Percentiles rank a stretch among this genome's conserved stretches.
These are phyloP conservation scores for Hemibagrus guttatus DNA, from an alignment of 2,797 vertebrate species.

Conservation along the genomic window DNA sequence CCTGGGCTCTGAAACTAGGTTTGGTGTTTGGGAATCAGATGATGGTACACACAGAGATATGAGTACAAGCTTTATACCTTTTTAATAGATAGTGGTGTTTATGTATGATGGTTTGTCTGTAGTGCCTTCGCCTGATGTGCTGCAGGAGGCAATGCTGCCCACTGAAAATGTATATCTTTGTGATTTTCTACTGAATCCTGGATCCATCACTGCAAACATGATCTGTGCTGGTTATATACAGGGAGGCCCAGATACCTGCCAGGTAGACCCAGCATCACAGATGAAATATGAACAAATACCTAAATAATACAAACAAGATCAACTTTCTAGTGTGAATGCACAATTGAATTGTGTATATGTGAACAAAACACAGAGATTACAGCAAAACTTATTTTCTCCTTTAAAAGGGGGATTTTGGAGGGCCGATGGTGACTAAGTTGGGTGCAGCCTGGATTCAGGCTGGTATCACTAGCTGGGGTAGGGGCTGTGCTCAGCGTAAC, in stretches of 20 bases:
- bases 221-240: conserved; percentile 55
- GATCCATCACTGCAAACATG: conserved; percentile 48
- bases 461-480: conserved; percentile 57
- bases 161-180: conserved; percentile 45
- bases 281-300: not conserved
- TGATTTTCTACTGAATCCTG: not conserved
- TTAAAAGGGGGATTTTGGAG: conserved; percentile 9
- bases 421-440: conserved; percentile 15
- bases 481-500: not conserved
- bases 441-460: conserved; percentile 64
- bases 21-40: not conserved
- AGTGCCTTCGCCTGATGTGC: conserved; percentile 19
- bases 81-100: not conserved
- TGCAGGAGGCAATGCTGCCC: conserved; percentile 59
- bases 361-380: not conserved
- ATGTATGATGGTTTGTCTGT: conserved; percentile 4
- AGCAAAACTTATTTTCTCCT: not conserved
- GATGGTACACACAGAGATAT: not conserved
- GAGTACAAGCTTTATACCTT: not conserved
- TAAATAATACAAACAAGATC: not conserved
- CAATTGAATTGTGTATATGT: not conserved
- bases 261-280: conserved; percentile 38
- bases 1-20: not conserved
- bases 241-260: conserved; percentile 58
- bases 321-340: not conserved